These are phyloP conservation scores for Hemicrepidius hirtus DNA, from an alignment of 2,888 invertebrate species.

Conservation along the genomic window DNA sequence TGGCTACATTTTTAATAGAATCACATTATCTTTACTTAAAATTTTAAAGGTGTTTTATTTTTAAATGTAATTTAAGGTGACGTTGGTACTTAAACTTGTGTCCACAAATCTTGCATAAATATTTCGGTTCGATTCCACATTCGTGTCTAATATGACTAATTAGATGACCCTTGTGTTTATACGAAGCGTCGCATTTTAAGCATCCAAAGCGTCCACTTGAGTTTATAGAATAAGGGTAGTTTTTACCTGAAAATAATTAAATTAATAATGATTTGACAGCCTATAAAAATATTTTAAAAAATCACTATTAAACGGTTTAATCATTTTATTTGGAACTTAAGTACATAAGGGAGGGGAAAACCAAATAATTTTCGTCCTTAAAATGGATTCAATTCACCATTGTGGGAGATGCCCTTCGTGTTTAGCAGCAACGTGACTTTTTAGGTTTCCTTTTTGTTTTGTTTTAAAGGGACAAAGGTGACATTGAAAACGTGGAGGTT, in stretches of 20 bases:
- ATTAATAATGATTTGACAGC: not conserved
- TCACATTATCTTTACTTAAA: no score
- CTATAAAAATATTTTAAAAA: not conserved
- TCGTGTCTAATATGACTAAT: constrained; percentile 70
- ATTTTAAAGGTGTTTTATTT: not conserved
- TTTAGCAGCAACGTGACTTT: no score
- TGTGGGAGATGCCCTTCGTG: no score
- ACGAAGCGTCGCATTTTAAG: constrained; percentile 63
- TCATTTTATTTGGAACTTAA: not conserved
- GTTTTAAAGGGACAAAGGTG: constrained; percentile 13
- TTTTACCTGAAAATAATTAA: not conserved
- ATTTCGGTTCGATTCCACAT: constrained; percentile 62
- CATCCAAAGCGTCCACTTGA: constrained; percentile 54
- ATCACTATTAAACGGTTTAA: no score
- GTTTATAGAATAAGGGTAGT: not conserved
- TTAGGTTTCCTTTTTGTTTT: constrained; percentile 8
- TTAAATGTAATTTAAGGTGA: constrained; percentile 52
- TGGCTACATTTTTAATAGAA: no score
- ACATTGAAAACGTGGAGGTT: constrained; percentile 13
- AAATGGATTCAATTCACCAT: not conserved
- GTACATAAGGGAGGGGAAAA: no score
- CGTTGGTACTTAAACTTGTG: constrained; percentile 56
- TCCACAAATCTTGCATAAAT: constrained; percentile 50
- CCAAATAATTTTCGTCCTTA: no score
- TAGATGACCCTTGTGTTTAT: constrained; percentile 66